Conservation (phyloP, 2,113 vertebrate species). For the Dromas ardeola region DNA sequence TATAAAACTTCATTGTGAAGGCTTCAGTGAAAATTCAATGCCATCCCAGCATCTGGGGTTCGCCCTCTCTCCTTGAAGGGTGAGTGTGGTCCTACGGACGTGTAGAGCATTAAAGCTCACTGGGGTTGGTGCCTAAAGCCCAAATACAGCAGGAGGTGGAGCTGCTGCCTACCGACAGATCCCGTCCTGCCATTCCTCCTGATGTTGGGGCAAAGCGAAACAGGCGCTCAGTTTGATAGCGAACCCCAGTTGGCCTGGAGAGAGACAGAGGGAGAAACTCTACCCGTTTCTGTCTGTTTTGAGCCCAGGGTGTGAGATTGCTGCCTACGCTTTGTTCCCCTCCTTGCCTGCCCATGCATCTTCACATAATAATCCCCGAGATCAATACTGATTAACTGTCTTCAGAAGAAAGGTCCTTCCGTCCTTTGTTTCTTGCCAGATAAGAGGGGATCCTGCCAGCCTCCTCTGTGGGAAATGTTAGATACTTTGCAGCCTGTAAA, state of each 20-base stretch:
- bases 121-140: neutral
- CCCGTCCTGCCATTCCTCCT: neutral
- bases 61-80: neutral
- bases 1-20: neutral
- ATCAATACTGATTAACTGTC: conserved; percentile 6
- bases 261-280: neutral
- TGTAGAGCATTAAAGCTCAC: neutral
- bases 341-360: neutral
- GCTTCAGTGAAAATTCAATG: neutral
- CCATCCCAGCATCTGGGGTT: neutral
- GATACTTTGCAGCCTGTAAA: neutral
- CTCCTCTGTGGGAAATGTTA: neutral
- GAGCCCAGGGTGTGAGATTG: neutral
- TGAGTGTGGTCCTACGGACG: rapidly evolving
- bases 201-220: neutral
- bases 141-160: neutral
- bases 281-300: neutral
- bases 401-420: neutral
- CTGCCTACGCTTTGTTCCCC: neutral
- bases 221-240: neutral
- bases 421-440: conserved; percentile 13
- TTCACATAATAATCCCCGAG: neutral
- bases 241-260: neutral
- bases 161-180: neutral
- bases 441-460: neutral